phyloP scores from a whole-genome alignment of 2,797 vertebrate genomes.

The Silurus lanzhouensis region DNA sequence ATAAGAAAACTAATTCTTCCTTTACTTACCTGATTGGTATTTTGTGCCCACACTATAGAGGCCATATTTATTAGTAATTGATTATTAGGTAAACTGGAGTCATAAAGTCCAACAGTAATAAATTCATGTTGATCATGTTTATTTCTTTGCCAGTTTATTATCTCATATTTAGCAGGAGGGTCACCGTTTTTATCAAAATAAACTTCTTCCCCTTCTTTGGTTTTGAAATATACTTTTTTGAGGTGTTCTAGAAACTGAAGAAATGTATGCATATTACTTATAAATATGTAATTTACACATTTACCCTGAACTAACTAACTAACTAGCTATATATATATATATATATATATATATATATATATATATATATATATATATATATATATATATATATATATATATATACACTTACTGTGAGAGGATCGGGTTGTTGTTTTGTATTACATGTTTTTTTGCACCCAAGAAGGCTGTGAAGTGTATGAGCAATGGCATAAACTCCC shows the following conservation, averaged over 20 bases:
- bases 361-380: too few species aligned
- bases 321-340: not conserved
- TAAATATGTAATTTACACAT: not conserved
- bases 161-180: slow-evolving; percentile 71
- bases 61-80: slow-evolving; percentile 58
- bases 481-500: slow-evolving; percentile 71
- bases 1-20: not conserved
- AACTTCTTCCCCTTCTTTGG: slow-evolving; percentile 69
- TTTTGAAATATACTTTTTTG: slow-evolving; percentile 59
- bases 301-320: too few species aligned
- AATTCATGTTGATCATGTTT: slow-evolving; percentile 58
- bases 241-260: slow-evolving; percentile 66
- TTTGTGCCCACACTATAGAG: slow-evolving; percentile 64
- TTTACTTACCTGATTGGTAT: slow-evolving; percentile 55
- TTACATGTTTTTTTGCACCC: slow-evolving; percentile 62
- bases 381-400: not conserved
- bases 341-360: too few species aligned
- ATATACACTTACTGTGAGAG: slow-evolving; percentile 56
- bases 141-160: slow-evolving; percentile 73
- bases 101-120: slow-evolving; percentile 68
- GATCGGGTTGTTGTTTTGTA: slow-evolving; percentile 52
- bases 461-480: slow-evolving; percentile 66
- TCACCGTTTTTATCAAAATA: slow-evolving; percentile 72
- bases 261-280: too few species aligned
- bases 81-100: slow-evolving; percentile 62